Conservation (phyloP, 2,113 vertebrate species). For the Aegithalos caudatus region DNA sequence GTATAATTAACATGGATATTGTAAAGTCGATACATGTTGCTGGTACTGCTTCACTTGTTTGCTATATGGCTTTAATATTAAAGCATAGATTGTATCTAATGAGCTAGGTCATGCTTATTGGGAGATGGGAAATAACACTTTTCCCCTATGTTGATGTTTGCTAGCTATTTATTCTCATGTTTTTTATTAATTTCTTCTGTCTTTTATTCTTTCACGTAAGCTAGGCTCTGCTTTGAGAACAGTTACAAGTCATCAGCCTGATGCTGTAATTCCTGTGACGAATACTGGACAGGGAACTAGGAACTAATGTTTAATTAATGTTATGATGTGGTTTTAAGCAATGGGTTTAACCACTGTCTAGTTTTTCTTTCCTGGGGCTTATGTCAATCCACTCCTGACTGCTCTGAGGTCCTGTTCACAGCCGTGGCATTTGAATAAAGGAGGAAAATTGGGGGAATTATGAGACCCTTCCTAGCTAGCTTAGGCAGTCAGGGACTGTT, state of each 20-base stretch:
- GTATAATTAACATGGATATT: constrained; percentile 1
- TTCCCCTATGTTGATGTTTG: neutral
- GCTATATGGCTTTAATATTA: constrained; percentile 19
- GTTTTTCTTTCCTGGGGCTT: neutral
- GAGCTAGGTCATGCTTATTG: neutral
- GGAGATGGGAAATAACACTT: neutral
- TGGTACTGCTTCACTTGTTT: constrained; percentile 33
- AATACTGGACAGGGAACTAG: neutral
- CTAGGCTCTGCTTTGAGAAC: constrained; percentile 20
- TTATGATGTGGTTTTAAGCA: neutral
- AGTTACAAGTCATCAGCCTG: neutral
- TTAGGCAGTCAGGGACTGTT: neutral
- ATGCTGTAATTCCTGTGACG: neutral
- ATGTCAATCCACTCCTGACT: neutral
- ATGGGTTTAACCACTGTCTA: neutral
- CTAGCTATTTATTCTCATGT: constrained; percentile 11
- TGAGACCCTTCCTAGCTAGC: neutral
- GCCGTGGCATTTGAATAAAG: neutral
- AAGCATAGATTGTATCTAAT: neutral
- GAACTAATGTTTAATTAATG: neutral
- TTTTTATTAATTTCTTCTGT: constrained; percentile 37
- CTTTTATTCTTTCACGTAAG: constrained; percentile 14
- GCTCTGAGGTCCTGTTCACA: neutral
- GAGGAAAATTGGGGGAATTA: neutral
- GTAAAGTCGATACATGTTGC: neutral